Base-by-base conservation (phyloP, 1,140 invertebrate species). In the Cotesia chilonis region DNA sequence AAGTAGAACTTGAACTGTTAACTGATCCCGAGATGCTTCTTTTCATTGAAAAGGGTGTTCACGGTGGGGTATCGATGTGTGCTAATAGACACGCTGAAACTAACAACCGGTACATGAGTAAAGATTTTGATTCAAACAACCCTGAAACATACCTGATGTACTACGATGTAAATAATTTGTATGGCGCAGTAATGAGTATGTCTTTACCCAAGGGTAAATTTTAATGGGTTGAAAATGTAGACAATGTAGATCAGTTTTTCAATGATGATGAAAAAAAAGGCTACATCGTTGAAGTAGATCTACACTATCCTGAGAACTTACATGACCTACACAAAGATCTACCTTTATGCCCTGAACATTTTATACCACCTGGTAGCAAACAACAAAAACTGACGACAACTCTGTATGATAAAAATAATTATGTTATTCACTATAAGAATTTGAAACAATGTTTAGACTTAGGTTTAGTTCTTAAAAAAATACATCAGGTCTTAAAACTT, bases 311-410 rank as follows among this genome's bases (percentile, higher is more conserved):
- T 57, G 81, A n/a, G 20, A 28, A 28, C 1, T 55, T 90, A 17
- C 90, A 90, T 81, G 82, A 90, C 74, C 6, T 10, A 1, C 88
- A 90, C 79, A 85, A 81, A 71, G 84, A 88, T 75, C 86, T 88
- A 51, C 88, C 88, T 17, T 85, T 89, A 73, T 85, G 84, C 72
- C 77, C 85, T 7, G 83, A 88, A 75, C 81, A 82, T 51, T 55
- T 68, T 38, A 60, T 60, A 41, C 78, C 74, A 65, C 72, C 69
- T 35, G 60, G 61, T 3, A 41, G 47, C 41, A 79, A 84, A 77
- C 7, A 75, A 20, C 6, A 9, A 20, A 84, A 85, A 81, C 75
- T 87, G 65, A 68, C 86, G 52, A 66, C 80, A 14, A 85, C 81
- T 74, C 77, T 87, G 36, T 57, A 89, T 89, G 81, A 76, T 86